These are phyloP conservation scores for Proales similis DNA, from an alignment of 1,140 invertebrate genomes.

Conservation along the genomic window DNA sequence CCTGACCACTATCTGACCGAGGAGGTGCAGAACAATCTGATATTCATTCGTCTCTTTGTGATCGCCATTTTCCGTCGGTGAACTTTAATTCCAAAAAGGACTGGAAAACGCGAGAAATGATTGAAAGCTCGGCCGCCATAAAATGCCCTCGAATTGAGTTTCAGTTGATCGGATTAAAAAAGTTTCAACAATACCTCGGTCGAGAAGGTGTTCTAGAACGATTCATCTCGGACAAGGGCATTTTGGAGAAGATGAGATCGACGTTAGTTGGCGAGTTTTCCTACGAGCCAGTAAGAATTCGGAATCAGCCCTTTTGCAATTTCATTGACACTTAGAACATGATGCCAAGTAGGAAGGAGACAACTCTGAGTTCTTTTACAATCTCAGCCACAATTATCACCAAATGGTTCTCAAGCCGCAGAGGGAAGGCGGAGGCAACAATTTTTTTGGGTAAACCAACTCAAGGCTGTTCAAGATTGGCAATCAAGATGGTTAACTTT, in stretches of 20 bases:
- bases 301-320: neutral
- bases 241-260: neutral
- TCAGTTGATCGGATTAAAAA: slow-evolving; percentile 18
- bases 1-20: slow-evolving; percentile 3
- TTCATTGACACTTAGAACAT: neutral
- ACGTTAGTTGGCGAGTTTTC: neutral
- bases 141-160: slow-evolving; percentile 21
- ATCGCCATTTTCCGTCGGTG: neutral
- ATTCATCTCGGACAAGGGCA: neutral
- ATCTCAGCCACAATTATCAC: slow-evolving; percentile 8
- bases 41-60: neutral
- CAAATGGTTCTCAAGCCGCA: slow-evolving; percentile 5
- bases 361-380: neutral
- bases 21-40: too few relatives aligned
- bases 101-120: slow-evolving; percentile 1
- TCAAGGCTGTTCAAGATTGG: neutral
- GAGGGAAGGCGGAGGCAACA: slow-evolving; percentile 15
- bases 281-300: slow-evolving; percentile 1
- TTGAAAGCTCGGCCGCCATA: slow-evolving; percentile 9
- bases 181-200: slow-evolving; percentile 31
- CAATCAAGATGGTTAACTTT: neutral
- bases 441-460: slow-evolving; percentile 4
- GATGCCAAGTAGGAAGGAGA: neutral
- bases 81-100: neutral
- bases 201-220: neutral